Evolutionary conservation across 2,888 invertebrate genomes (phyloP), one percentile per base, ranked within the genome.

Genomic region (Parnassius smintheus): DNA sequence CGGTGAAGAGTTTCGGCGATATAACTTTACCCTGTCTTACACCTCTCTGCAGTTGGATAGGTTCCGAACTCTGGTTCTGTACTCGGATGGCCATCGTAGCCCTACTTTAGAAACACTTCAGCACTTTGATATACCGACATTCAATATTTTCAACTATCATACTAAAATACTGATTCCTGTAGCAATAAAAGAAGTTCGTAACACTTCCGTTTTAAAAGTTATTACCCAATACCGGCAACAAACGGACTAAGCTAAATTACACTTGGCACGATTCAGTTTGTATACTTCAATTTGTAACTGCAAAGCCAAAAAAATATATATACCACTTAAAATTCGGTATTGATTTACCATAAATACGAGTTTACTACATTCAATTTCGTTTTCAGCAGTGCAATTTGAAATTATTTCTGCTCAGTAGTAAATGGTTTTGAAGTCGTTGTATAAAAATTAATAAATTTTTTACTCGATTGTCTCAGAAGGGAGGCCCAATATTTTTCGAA

Each of bases 301-400:
- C 46, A 18, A 57, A 62, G 25, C 53, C 18, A 52, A 53, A 53
- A 62, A 52, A 49, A 62, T 62, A 62, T 48, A 62, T n/a, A n/a
- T n/a, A 57, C 62, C 57, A 53, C 56, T 62, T 62, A 48, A 48
- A 62, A n/a, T 62, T 62, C 53, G 56, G 49, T 62, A 62, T 62
- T 52, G 53, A 57, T 53, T 57, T 22, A 42, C 57, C 13, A 53
- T 62, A 62, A 62, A 53, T 48, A 53, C 42, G 46, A 8, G 10
- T 57, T 62, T 57, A 57, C 42, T 55, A 42, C 13, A 1, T 48
- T 48, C n/a, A n/a, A 13, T 48, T n/a, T 46, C 4, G 46, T 46
- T 46, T 12, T 46, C 2, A 46, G 12, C 12, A 4, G 46, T 11
- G 12, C n/a, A 46, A 12, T 46, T 46, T 46, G 4, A 2, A 11